phyloP scores from a whole-genome alignment of 2,113 vertebrate species.

The Galeopterus variegatus region DNA sequence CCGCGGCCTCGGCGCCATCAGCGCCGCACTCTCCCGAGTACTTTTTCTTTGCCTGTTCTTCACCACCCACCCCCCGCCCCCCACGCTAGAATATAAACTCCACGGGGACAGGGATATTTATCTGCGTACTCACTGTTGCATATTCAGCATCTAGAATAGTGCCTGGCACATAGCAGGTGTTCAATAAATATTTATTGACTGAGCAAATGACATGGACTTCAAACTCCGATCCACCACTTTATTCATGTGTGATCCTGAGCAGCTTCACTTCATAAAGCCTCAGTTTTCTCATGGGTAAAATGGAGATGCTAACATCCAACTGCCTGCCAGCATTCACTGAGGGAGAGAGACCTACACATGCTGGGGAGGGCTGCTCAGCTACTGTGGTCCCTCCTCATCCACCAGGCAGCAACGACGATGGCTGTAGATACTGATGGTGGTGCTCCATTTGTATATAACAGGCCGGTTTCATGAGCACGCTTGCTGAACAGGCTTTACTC shows the following conservation, averaged over 20 bases:
- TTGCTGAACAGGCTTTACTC: not conserved
- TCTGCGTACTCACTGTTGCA: not conserved
- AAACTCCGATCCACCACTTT: not conserved
- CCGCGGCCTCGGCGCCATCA: too few species aligned
- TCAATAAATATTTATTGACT: not conserved
- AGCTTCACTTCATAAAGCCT: not conserved
- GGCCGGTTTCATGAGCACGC: not conserved
- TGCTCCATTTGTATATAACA: not conserved
- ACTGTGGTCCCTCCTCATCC: too few species aligned
- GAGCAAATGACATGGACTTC: not conserved
- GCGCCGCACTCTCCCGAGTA: too few species aligned
- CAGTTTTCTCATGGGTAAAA: not conserved
- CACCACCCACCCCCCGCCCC: not conserved
- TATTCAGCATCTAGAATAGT: not conserved
- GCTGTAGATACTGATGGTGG: too few species aligned
- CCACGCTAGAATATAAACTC: not conserved
- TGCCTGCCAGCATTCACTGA: not conserved
- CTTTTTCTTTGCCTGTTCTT: not conserved
- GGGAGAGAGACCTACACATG: not conserved
- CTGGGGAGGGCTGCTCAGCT: not conserved
- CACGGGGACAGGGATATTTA: not conserved
- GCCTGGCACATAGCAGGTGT: not conserved
- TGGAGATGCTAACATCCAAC: not conserved
- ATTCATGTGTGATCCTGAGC: not conserved
- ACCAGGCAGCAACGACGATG: accelerated